phyloP scores from a whole-genome alignment of 2,888 invertebrate species.

The Dynastes maya region DNA sequence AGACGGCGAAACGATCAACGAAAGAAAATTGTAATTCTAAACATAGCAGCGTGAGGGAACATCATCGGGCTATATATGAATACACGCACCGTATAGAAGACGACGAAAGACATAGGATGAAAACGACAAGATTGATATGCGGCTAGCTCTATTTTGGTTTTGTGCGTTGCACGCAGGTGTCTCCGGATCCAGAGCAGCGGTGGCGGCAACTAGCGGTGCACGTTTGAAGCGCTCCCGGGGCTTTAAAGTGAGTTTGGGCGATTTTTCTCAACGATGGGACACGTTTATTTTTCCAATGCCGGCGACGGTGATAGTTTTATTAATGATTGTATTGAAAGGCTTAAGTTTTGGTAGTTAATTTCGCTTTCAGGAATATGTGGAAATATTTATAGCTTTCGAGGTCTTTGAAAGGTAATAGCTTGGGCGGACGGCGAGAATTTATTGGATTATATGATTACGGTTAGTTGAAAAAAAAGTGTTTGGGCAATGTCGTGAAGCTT shows the following conservation, averaged over 20 bases:
- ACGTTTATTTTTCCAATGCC: neutral
- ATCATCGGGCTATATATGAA: constrained; percentile 16
- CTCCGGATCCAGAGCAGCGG: neutral
- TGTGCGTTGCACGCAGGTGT: constrained; percentile 5
- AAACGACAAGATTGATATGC: constrained; percentile 20
- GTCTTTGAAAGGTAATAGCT: too few relatives aligned
- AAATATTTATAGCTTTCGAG: too few relatives aligned
- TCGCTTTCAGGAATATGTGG: neutral
- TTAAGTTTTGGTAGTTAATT: neutral
- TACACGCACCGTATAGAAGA: neutral
- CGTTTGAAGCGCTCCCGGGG: too few relatives aligned
- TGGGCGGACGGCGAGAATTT: too few relatives aligned
- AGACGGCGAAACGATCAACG: constrained; percentile 5
- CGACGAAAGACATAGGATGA: constrained; percentile 26
- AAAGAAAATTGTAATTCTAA: constrained; percentile 36
- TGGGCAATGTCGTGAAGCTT: too few relatives aligned
- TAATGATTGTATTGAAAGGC: constrained; percentile 8
- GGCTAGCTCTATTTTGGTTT: constrained; percentile 14
- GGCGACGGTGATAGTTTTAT: constrained; percentile 1
- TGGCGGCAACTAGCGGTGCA: neutral
- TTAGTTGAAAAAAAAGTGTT: too few relatives aligned
- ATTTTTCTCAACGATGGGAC: too few relatives aligned
- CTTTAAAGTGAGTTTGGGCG: too few relatives aligned
- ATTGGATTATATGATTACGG: too few relatives aligned
- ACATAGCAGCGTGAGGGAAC: constrained; percentile 20